These are phyloP conservation scores for Elegia similella DNA, from an alignment of 2,888 invertebrate species.

Conservation along the genomic window DNA sequence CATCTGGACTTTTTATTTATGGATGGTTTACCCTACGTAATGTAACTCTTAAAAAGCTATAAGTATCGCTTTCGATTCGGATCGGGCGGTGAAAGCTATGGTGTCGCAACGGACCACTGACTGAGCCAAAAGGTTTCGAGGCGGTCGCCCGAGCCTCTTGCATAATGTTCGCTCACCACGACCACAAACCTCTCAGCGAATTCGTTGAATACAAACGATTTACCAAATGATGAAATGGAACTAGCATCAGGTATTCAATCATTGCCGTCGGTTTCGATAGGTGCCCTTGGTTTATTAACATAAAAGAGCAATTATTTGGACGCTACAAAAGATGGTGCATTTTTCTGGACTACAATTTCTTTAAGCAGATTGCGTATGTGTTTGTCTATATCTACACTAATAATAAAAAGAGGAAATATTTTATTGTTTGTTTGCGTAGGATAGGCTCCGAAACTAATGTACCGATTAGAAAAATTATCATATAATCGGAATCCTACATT, in stretches of 20 bases:
- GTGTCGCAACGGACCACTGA: slow-evolving; percentile 56
- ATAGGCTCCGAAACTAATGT: no score
- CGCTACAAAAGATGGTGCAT: no score
- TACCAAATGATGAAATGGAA: slow-evolving; percentile 18
- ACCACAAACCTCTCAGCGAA: slow-evolving; percentile 39
- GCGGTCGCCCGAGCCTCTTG: slow-evolving; percentile 58
- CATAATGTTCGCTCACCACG: slow-evolving; percentile 56
- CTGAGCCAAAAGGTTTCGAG: slow-evolving; percentile 69
- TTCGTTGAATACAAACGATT: slow-evolving; percentile 38
- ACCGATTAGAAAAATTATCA: no score
- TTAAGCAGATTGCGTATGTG: background rate
- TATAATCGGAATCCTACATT: no score
- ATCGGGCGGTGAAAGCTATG: slow-evolving; percentile 65
- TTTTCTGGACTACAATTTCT: no score
- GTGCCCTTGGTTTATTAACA: background rate
- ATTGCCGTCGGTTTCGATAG: background rate
- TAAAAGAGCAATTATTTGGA: background rate
- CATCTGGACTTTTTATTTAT: background rate
- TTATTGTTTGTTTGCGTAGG: no score
- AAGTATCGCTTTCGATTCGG: slow-evolving; percentile 43
- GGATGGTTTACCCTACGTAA: background rate
- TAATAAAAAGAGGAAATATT: no score
- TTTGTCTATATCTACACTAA: no score
- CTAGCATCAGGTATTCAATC: background rate
- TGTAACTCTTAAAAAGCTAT: slow-evolving; percentile 21